Conservation (phyloP, 2,888 invertebrate species). For the Fragum sueziense region DNA sequence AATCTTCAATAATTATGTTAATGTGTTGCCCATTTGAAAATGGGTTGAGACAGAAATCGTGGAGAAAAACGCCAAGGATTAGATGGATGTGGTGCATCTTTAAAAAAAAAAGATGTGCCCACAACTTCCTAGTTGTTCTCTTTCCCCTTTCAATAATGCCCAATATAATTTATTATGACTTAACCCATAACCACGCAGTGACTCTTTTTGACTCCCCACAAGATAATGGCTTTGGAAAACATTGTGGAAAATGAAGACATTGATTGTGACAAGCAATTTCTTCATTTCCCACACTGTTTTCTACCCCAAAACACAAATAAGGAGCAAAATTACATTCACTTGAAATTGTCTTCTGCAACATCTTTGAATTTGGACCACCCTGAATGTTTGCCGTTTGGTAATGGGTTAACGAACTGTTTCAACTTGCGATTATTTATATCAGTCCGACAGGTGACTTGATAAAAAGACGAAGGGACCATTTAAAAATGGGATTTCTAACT, state of each 20-base stretch:
- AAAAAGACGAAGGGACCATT: too few relatives aligned
- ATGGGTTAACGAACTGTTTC: not conserved
- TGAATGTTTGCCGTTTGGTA: not conserved
- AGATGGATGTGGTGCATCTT: too few relatives aligned
- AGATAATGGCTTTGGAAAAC: too few relatives aligned
- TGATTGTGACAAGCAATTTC: conserved; percentile 1
- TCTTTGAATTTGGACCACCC: not conserved
- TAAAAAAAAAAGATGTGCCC: too few relatives aligned
- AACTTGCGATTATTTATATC: not conserved
- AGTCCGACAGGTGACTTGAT: not conserved
- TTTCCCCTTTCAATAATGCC: not conserved
- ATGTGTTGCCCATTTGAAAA: too few relatives aligned
- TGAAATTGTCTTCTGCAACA: not conserved
- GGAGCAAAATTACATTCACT: not conserved
- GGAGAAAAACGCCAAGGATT: too few relatives aligned
- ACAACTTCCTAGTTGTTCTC: not conserved
- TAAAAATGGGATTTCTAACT: too few relatives aligned
- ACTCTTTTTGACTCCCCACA: too few relatives aligned
- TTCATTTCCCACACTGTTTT: not conserved
- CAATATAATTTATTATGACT: not conserved
- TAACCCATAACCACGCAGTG: too few relatives aligned
- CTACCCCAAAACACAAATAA: not conserved
- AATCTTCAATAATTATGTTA: too few relatives aligned
- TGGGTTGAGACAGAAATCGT: too few relatives aligned
- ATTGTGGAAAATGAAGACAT: not conserved